Base-by-base conservation (phyloP, 2,888 invertebrate genomes). In the Rhogogaster chlorosoma region DNA sequence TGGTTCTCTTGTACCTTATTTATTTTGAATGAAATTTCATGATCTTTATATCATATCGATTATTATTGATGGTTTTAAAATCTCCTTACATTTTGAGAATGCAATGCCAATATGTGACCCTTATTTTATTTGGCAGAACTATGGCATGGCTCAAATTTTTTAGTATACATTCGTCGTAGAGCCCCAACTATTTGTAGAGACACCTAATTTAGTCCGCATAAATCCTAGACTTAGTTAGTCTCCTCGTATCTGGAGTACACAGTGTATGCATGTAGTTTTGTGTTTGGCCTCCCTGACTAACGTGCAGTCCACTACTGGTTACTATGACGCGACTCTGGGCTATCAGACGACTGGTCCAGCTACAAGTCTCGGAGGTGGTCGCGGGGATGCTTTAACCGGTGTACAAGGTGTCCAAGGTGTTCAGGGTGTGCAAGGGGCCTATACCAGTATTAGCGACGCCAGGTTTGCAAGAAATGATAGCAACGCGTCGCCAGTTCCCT, bases 401-500 rank as follows among this genome's bases (percentile, higher is more conserved):
- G 96, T 96, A 57, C 93, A 93, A 89, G 92, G 92, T 77, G 93
- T 93, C 80, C 93, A 93, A 87, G 92, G 92, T 85, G 92, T 92
- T 29, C 93, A 93, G 86, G 93, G 93, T 53, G 93, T 93, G 67
- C 93, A 93, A 85, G 93, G 93, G 88, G 96, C 96, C 85, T 96
- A 96, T 94, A 96, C 96, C 89, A 94, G 94, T 91, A 95, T 96
- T 94, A 95, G 95, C 90, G 96, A 96, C 93, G 96, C 95, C 86
- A 94, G 96, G 91, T 96, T 96, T 93, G 94, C 96, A 87, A 95
- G 96, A 91, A 95, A 96, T 89, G 97, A 97, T 93, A 97, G 96
- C 94, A 97, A 97, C 93, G 96, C 97, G 89, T 97, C 97, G 88
- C 97, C 97, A 75, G 97, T 97, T 89, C 96, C 97, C 85, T 96